Evolutionary conservation across 1,140 invertebrate species (phyloP).

Genomic region (Scaptomyza montana): DNA sequence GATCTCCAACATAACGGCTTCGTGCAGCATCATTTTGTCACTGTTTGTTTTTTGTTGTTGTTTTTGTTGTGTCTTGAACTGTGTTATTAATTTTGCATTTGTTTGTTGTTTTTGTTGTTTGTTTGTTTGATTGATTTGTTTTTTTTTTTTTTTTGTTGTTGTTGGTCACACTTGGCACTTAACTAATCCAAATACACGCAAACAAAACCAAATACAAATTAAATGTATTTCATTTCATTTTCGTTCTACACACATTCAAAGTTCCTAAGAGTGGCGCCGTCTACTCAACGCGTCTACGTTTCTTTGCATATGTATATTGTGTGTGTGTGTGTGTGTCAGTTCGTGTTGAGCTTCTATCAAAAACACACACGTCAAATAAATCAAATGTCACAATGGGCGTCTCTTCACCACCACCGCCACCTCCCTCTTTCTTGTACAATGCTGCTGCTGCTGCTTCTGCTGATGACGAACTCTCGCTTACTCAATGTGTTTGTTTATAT

Average conservation of each 20-base stretch:
- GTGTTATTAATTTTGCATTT: conserved; percentile 52
- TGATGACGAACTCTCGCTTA: conserved; percentile 68
- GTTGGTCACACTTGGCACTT: conserved; percentile 52
- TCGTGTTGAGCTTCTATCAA: conserved; percentile 83
- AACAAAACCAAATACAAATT: conserved; percentile 33
- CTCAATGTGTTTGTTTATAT: conserved; percentile 16
- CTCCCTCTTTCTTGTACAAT: conserved; percentile 2
- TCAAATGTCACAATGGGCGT: conserved; percentile 80
- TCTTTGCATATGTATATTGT: conserved; percentile 19
- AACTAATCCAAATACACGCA: conserved; percentile 33
- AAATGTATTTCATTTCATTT: conserved; percentile 68
- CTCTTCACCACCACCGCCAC: conserved; percentile 1
- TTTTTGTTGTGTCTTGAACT: conserved; percentile 25
- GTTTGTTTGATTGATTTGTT: conserved; percentile 1
- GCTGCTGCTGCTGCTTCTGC: conserved; percentile 11
- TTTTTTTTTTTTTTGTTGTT: conserved; percentile 13
- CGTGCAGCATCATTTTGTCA: conserved; percentile 83
- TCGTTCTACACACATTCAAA: conserved; percentile 56
- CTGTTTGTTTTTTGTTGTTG: conserved; percentile 15
- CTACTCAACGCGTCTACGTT: conserved; percentile 27
- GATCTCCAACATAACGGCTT: conserved; percentile 84
- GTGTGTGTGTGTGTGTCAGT: conserved; percentile 69
- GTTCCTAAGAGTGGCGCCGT: conserved; percentile 54
- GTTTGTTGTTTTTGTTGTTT: conserved; percentile 63
- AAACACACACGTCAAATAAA: conserved; percentile 84